Evolutionary conservation across 2,797 vertebrate species (phyloP), one percentile per base, ranked within the genome.

Genomic region (Darevskia nairensis): DNA sequence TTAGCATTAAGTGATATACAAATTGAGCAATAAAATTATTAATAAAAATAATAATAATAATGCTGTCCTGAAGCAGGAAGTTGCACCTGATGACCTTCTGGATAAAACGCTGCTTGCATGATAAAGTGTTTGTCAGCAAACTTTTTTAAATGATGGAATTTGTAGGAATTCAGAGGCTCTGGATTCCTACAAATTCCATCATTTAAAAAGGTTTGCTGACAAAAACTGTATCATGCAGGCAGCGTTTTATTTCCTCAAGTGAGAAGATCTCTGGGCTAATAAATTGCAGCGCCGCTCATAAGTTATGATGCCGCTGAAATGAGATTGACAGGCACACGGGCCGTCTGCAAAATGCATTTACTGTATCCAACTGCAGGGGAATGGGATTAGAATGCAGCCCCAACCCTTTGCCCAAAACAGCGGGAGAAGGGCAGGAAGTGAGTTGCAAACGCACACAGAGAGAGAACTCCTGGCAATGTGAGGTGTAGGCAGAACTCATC

Each of bases 261-360:
- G 85, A n/a, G 61, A 82, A 87, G 80, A 27, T 11, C 77, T 84
- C 80, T 11, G 41, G 88, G 90, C 35, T 82, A 79, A 86, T 84
- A 93, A 92, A 91, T 77, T 69, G 84, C 25, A 82, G 77, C 85
- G 79, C 68, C 85, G 35, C 39, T 85, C 84, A 29, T 79, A 90
- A 71, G 72, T 88, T 80, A 88, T 71, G 46, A 84, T 77, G 81
- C 68, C 87, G 91, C 74, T 74, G 85, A 68, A 64, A 85, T 15
- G 69, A 83, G 81, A 89, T 17, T 87, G 87, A 93, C 55, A 85
- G 69, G 80, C 0, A 0, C 10, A 35, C 4, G 17, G 64, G 41
- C 15, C n/a, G 41, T 39, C 21, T n/a, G 71, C 9, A 89, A 90
- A 90, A 87, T 76, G 7, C 8, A 90, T 88, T 90, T 92, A 91